These are phyloP conservation scores for Monochamus saltuarius DNA, from an alignment of 1,140 invertebrate species.

Conservation along the genomic window DNA sequence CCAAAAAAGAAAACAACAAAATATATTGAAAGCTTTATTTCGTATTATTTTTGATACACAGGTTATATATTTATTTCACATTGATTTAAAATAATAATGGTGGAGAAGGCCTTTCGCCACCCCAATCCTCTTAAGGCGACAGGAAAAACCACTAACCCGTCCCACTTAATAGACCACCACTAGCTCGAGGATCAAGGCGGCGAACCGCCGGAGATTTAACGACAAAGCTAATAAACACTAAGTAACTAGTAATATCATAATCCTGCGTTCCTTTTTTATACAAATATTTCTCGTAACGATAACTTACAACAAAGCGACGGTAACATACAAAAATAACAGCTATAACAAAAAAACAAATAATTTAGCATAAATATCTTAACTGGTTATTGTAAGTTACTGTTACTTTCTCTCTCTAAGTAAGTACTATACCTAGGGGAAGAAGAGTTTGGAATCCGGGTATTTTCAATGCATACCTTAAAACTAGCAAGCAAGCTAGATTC, in stretches of 20 bases:
- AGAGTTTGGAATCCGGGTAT: no score
- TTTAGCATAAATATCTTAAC: slow-evolving; percentile 29
- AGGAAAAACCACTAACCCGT: slow-evolving; percentile 44
- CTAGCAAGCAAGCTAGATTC: no score
- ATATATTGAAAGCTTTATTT: slow-evolving; percentile 46
- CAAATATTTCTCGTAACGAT: slow-evolving; percentile 41
- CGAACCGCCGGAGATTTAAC: slow-evolving; percentile 9
- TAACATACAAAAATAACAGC: slow-evolving; percentile 43
- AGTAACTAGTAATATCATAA: slow-evolving; percentile 30
- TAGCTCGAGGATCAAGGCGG: no score
- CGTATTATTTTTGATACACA: slow-evolving; percentile 39
- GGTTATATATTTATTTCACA: slow-evolving; percentile 40
- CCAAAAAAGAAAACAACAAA: slow-evolving; percentile 19
- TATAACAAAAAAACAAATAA: slow-evolving; percentile 40
- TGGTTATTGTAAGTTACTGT: slow-evolving; percentile 32
- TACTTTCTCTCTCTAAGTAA: slow-evolving; percentile 37
- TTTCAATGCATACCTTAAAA: no score
- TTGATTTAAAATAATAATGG: slow-evolving; percentile 28
- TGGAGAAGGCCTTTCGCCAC: slow-evolving; percentile 6
- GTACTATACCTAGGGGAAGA: slow-evolving; percentile 2
- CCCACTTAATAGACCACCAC: no score
- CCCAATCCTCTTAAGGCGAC: slow-evolving; percentile 15
- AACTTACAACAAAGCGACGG: slow-evolving; percentile 44
- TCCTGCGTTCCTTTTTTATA: slow-evolving; percentile 39
- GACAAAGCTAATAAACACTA: slow-evolving; percentile 38